phyloP scores from a whole-genome alignment of 2,888 invertebrate species.

The Acronicta psi region DNA sequence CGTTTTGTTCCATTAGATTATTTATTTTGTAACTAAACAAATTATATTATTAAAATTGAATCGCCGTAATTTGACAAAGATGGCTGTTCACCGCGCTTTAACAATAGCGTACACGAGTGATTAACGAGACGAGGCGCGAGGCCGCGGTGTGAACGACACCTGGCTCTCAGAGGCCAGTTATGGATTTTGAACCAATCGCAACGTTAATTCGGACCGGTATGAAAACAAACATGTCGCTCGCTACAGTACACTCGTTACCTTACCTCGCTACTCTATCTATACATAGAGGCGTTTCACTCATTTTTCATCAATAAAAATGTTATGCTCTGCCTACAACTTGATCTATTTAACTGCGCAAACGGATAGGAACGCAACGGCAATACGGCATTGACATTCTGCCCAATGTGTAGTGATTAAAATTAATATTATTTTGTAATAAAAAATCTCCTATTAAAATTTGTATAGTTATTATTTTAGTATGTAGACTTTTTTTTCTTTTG shows the following conservation, averaged over 20 bases:
- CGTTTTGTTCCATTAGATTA: constrained; percentile 80
- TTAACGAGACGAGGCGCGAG: constrained; percentile 89
- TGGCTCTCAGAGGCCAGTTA: constrained; percentile 89
- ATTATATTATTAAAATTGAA: constrained; percentile 82
- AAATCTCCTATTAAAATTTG: too few species aligned
- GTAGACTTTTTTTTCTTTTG: too few species aligned
- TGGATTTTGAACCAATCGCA: constrained; percentile 89
- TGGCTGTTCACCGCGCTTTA: constrained; percentile 87
- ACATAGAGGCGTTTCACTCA: constrained; percentile 72
- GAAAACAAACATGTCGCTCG: constrained; percentile 87
- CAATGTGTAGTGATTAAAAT: neutral
- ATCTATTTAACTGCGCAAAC: constrained; percentile 58
- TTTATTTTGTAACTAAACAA: constrained; percentile 69
- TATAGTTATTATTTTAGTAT: too few species aligned
- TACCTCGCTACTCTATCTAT: constrained; percentile 70
- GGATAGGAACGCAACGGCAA: constrained; percentile 27
- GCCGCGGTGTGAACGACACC: constrained; percentile 90
- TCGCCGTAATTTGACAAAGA: constrained; percentile 88
- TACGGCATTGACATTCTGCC: neutral
- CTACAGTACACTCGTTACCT: constrained; percentile 60
- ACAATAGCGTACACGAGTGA: constrained; percentile 88
- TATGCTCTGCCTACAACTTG: constrained; percentile 59
- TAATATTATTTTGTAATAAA: too few species aligned
- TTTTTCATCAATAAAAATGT: constrained; percentile 77
- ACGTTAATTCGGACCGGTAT: constrained; percentile 89